Base-by-base conservation (phyloP, 2,113 vertebrate genomes). In the Zapornia atra region DNA sequence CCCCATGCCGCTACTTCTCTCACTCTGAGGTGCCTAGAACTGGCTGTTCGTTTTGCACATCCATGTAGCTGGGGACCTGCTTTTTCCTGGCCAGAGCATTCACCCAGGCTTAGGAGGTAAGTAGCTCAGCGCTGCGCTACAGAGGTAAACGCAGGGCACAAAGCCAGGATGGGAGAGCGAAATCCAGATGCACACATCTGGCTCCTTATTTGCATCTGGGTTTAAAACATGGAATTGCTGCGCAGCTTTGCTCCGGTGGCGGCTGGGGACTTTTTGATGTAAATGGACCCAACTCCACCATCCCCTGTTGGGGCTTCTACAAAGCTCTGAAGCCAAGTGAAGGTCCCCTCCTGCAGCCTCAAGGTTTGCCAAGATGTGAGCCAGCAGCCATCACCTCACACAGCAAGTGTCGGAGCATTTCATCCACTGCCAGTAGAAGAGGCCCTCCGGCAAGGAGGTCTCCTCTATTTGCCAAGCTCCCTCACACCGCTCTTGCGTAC, bases 401-500 rank as follows among this genome's bases (percentile, higher is more conserved):
- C 75, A 72, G 90, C 84, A 70, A 82, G 82, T 18, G 73, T 7
- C 7, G 15, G 60, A 88, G 75, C 77, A 69, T 78, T 94, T 93
- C 28, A 94, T 92, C 88, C 44, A 31, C 48, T 57, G 65, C 88
- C 61, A 73, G 73, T 57, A 46, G 50, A 90, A 84, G 76, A 78
- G 85, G 96, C 85, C 80, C 86, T 81, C 61, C 83, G 36, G 83
- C 5, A 0, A 92, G 73, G 83, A 91, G 81, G 83, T 72, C 83
- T 89, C 88, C 72, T 89, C 88, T 69, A 38, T 79, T 82, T 89
- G 91, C 94, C 83, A 91, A 60, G 54, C 82, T 75, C 50, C 64
- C 76, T 69, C 38, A 42, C 2, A 18, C 63, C 36, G 70, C 82
- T 76, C 81, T 68, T 12, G 40, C 17, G 44, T 56, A 92, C 56